Conservation (phyloP, 2,113 vertebrate species). For the Melanocharis versteri region DNA sequence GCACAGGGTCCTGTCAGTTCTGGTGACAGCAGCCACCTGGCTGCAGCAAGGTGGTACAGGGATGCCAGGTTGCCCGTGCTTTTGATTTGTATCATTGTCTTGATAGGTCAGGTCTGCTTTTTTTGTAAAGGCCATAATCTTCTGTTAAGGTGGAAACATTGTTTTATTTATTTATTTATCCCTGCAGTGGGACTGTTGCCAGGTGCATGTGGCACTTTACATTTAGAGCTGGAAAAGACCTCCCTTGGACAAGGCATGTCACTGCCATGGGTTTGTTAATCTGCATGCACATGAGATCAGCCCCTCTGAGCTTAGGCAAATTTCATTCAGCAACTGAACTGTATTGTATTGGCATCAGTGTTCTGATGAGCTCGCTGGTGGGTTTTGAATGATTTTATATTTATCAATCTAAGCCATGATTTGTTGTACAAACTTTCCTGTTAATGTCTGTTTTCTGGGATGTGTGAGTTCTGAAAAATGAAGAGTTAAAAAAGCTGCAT, state of each 20-base stretch:
- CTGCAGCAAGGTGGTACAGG: background rate
- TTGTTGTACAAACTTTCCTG: background rate
- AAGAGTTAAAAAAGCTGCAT: background rate
- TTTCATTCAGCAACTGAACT: background rate
- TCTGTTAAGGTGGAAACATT: background rate
- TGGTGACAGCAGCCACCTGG: background rate
- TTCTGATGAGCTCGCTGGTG: background rate
- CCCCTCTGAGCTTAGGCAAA: background rate
- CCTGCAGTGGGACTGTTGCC: background rate
- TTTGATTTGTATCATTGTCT: background rate
- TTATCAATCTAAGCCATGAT: background rate
- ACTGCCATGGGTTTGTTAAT: background rate
- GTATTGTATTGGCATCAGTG: accelerated
- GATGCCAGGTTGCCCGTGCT: background rate
- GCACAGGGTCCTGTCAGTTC: background rate
- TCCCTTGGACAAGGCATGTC: background rate
- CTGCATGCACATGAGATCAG: background rate
- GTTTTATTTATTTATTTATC: background rate
- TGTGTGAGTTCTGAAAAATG: background rate
- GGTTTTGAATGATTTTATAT: background rate
- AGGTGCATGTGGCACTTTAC: background rate
- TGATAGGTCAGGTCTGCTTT: background rate
- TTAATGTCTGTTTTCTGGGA: background rate
- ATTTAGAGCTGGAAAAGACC: background rate
- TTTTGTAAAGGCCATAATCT: background rate